phyloP scores from a whole-genome alignment of 2,888 invertebrate species.

The Amphipoea oculea region DNA sequence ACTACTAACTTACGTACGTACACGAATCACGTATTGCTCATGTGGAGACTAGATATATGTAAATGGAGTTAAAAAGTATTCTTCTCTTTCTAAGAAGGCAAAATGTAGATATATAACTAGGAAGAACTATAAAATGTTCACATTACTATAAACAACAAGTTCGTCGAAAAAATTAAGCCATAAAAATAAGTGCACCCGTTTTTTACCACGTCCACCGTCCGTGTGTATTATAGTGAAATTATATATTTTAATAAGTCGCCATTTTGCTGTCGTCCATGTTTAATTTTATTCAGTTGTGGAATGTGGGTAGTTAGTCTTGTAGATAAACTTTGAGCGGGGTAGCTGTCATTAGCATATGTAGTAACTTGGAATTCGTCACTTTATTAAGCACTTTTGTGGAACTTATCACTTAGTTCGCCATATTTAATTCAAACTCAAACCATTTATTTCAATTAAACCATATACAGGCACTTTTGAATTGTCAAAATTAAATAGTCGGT shows the following conservation, averaged over 20 bases:
- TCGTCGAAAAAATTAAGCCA: not conserved
- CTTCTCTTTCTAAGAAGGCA: no score
- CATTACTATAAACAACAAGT: not conserved
- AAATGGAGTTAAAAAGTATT: no score
- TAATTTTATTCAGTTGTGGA: constrained; percentile 7
- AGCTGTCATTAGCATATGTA: constrained; percentile 39
- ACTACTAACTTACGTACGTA: no score
- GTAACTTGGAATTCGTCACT: not conserved
- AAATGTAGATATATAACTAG: not conserved
- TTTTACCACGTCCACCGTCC: not conserved
- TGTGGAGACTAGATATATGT: no score
- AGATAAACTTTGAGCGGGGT: constrained; percentile 50
- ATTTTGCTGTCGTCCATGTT: constrained; percentile 2
- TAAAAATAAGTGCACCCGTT: not conserved
- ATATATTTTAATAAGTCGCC: not conserved
- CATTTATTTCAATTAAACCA: no score
- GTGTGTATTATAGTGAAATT: not conserved
- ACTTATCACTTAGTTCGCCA: not conserved
- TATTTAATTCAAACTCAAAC: not conserved
- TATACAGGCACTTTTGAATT: no score
- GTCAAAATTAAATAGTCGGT: no score
- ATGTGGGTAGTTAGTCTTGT: constrained; percentile 11
- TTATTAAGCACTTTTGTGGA: not conserved
- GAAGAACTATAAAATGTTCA: not conserved
- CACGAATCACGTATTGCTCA: no score